Evolutionary conservation across 1,140 invertebrate genomes (phyloP), one percentile per base, ranked within the genome.

Genomic region (Trissolcus basalis): DNA sequence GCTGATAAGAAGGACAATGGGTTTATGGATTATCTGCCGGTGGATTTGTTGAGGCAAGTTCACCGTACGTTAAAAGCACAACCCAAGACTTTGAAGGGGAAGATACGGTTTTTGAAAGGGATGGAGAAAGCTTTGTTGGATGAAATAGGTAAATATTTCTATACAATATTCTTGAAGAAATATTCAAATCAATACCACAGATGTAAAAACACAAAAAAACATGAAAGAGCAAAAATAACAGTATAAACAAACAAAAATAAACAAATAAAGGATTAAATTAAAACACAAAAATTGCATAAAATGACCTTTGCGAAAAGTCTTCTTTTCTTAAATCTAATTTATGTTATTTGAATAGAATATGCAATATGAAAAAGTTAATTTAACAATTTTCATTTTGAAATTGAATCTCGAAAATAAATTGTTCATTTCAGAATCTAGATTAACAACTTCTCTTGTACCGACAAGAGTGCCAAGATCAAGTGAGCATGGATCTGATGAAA

Each of bases 371-470:
- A 41, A 39, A 12, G n/a, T 39, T 44, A 27, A 47, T 47, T 35
- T 14, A 19, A 36, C 32, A 2, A 44, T 53, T 48, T 53, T 47
- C 35, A 10, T 49, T 60, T 44, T 44, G 43, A 45, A 27, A 10
- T 64, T 35, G 15, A 15, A 27, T 56, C 49, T 44, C 16, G 50
- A 41, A 33, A 14, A 16, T 35, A 27, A 12, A 41, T 43, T 13
- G 15, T 55, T 53, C 19, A 9, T 68, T 72, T 35, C 77, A 90
- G 90, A 88, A 71, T 79, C 86, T 9, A 85, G 86, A 27, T 83
- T 90, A 47, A 84, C 86, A 10, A 47, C 55, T 0, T 70, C 86
- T 15, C 88, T 89, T 81, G 81, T 86, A 13, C 85, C 77, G n/a
- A 67, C 16, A 1, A 75, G 81, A 76, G 68, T 70, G 64, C 73